These are phyloP conservation scores for Scaptomyza hsui DNA, from an alignment of 1,140 invertebrate species.

Conservation along the genomic window DNA sequence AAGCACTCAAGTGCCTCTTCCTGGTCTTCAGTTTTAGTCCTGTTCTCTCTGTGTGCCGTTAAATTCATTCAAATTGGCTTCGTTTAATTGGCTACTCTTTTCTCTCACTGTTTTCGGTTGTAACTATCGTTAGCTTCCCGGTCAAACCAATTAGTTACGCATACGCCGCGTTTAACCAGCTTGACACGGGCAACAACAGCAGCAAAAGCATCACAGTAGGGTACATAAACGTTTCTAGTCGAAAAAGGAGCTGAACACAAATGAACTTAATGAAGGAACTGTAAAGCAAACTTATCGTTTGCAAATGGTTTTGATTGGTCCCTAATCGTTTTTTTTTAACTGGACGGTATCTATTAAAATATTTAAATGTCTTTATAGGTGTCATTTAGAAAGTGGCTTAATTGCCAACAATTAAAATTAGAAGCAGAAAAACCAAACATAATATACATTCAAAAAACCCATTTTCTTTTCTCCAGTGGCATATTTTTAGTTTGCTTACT, in stretches of 20 bases:
- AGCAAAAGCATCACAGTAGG: not conserved
- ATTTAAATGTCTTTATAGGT: not conserved
- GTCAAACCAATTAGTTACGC: constrained; percentile 62
- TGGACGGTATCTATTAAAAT: not conserved
- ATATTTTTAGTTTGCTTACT: not conserved
- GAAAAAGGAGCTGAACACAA: constrained; percentile 22
- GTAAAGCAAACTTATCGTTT: constrained; percentile 36
- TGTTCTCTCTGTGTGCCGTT: constrained; percentile 27
- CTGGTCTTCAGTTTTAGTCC: constrained; percentile 9
- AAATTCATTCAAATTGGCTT: constrained; percentile 54
- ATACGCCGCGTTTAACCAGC: constrained; percentile 45
- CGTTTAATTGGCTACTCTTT: constrained; percentile 45
- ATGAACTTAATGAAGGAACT: constrained; percentile 44
- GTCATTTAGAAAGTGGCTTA: not conserved
- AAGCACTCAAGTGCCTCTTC: constrained; percentile 7
- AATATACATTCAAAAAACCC: too few relatives aligned
- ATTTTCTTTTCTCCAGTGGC: not conserved
- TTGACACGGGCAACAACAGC: constrained; percentile 18
- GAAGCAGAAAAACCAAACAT: not conserved
- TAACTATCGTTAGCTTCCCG: constrained; percentile 35
- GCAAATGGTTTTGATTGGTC: constrained; percentile 32
- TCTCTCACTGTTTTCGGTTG: not conserved
- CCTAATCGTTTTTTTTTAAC: not conserved
- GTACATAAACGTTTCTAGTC: constrained; percentile 5
- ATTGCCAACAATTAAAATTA: too few relatives aligned